Conservation (phyloP, 2,888 invertebrate genomes). For the Adelognathus sp. region DNA sequence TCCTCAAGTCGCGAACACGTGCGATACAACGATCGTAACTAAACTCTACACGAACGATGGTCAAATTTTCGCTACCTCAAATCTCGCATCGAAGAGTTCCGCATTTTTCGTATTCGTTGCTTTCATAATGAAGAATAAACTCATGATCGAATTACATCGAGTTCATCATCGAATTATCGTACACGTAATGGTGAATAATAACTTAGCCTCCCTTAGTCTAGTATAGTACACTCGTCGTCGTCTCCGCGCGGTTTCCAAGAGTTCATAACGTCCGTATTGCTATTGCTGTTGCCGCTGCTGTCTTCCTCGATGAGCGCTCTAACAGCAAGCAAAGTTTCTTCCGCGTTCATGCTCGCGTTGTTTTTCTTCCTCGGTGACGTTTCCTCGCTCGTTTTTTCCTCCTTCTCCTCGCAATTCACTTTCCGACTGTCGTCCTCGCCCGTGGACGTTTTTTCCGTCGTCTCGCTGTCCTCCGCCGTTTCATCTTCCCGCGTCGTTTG, state of each 20-base stretch:
- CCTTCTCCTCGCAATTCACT: background rate
- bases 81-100: too few species aligned
- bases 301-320: conserved; percentile 62
- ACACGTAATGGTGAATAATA: background rate
- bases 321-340: conserved; percentile 60
- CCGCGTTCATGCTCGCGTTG: background rate
- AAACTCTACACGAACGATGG: too few species aligned
- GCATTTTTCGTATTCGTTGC: too few species aligned
- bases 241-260: conserved; percentile 54
- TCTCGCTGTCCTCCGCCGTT: background rate
- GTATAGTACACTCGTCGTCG: conserved; percentile 63
- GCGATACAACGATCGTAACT: too few species aligned
- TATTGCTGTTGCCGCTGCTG: conserved; percentile 9
- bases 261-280: conserved; percentile 15
- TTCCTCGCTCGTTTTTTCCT: background rate
- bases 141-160: background rate
- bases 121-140: conserved; percentile 2
- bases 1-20: too few species aligned
- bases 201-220: conserved; percentile 52
- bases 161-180: background rate
- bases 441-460: background rate
- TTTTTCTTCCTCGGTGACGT: background rate
- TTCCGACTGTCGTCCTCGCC: background rate
- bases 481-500: background rate
- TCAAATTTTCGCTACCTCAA: too few species aligned